Evolutionary conservation across 1,140 invertebrate species (phyloP), one percentile per base, ranked within the genome.

Genomic region (Drosophila watanabei): DNA sequence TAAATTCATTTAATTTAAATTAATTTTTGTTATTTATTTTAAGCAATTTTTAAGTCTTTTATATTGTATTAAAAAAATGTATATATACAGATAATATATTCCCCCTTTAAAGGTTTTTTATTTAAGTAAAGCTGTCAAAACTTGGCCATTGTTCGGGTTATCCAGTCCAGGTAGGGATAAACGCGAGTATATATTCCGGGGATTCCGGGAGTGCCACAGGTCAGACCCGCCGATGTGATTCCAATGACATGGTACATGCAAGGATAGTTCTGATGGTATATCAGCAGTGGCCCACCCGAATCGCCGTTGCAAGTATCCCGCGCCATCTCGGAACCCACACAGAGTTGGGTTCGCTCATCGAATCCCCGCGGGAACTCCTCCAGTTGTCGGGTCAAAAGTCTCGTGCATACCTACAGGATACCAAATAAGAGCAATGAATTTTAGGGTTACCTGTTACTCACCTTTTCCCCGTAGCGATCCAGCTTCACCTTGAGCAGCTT

Each of bases 241-340:
- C 90, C 92, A 49, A 93, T 71, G 0, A 93, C 73, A 28, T 81
- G 77, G 48, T 92, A 92, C 82, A 91, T 93, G 46, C 92, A 93
- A 0, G 81, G 77, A 71, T 75, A 84, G 0, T 85, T 43, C 10
- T 61, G 16, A 49, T 93, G 90, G 52, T 90, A 83, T 4, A 78
- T 65, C 16, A 92, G 39, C 30, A 93, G 51, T 2, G 92, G 92
- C 1, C 92, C 92, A 3, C 92, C 92, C 0, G 91, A 92, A 43
- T 93, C 92, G 1, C 92, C 92, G 13, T 77, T 75, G 63, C 94
- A 94, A 0, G 94, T 94, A 61, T 94, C 94, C 73, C 83, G 92
- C 7, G 76, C 51, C 56, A 87, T 87, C 24, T 95, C 92, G 24
- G 93, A 94, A 14, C 96, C 96, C 32, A 96, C 96, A 91, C 96